phyloP scores from a whole-genome alignment of 2,113 vertebrate genomes.

The Trogon surrucura region DNA sequence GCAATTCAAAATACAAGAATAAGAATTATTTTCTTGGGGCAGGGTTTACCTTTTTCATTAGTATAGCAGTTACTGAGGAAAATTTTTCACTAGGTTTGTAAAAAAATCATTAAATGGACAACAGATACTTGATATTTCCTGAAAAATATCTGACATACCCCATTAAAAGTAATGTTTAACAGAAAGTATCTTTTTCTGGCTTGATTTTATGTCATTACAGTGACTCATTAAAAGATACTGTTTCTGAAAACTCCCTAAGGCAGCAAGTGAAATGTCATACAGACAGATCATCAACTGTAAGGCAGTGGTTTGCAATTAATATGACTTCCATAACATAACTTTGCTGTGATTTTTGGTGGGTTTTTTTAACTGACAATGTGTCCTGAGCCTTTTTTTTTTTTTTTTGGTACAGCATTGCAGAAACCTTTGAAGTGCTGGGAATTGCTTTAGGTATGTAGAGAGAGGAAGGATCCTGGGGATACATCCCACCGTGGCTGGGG shows the following conservation, averaged over 20 bases:
- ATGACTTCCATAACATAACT: background rate
- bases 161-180: background rate
- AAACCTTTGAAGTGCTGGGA: background rate
- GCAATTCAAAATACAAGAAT: background rate
- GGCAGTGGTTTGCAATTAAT: conserved; percentile 32
- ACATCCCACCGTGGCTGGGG: fast-evolving
- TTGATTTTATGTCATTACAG: conserved; percentile 4
- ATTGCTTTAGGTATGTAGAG: background rate
- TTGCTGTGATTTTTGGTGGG: background rate
- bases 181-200: background rate
- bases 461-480: background rate
- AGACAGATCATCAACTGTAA: background rate
- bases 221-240: conserved; percentile 31
- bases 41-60: background rate
- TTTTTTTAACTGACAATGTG: background rate
- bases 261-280: background rate
- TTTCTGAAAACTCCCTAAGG: conserved; percentile 23
- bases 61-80: background rate
- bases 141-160: background rate
- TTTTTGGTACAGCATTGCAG: background rate
- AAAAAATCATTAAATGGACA: background rate
- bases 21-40: background rate
- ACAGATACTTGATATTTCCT: background rate
- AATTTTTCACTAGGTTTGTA: background rate
- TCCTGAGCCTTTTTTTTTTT: background rate